These are phyloP conservation scores for Argynnis bischoffii DNA, from an alignment of 2,888 invertebrate species.

Conservation along the genomic window DNA sequence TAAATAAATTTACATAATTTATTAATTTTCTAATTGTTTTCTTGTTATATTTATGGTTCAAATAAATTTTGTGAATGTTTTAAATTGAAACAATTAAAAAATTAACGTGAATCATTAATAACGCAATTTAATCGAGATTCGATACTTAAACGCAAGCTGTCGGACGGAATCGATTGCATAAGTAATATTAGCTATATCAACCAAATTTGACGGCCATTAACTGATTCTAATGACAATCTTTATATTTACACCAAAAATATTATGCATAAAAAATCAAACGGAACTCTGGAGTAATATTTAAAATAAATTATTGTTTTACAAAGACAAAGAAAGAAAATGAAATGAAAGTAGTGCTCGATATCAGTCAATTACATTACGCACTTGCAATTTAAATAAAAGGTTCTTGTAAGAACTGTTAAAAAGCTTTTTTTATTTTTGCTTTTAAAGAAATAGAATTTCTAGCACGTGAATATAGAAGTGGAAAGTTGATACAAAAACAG, in stretches of 20 bases:
- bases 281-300: background rate
- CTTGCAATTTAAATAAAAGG: slow-evolving; percentile 41
- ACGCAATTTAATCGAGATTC: slow-evolving; percentile 40
- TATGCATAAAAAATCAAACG: background rate
- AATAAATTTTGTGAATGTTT: background rate
- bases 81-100: slow-evolving; percentile 19
- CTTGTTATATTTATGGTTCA: background rate
- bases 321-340: background rate
- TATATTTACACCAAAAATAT: background rate
- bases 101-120: slow-evolving; percentile 33
- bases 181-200: slow-evolving; percentile 56
- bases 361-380: slow-evolving; percentile 37
- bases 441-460: slow-evolving; percentile 12
- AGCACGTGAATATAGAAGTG: slow-evolving; percentile 4
- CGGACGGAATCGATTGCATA: slow-evolving; percentile 63
- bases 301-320: background rate
- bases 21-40: too few species aligned
- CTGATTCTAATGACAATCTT: background rate
- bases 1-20: too few species aligned
- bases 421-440: slow-evolving; percentile 28
- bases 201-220: slow-evolving; percentile 4
- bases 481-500: slow-evolving; percentile 8
- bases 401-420: slow-evolving; percentile 28
- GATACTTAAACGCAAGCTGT: slow-evolving; percentile 55
- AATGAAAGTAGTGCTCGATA: slow-evolving; percentile 27